Percentiles rank a stretch among this genome's conserved stretches.
Conservation (phyloP, 2,888 invertebrate genomes). For the Drosophila suboccidentalis region DNA sequence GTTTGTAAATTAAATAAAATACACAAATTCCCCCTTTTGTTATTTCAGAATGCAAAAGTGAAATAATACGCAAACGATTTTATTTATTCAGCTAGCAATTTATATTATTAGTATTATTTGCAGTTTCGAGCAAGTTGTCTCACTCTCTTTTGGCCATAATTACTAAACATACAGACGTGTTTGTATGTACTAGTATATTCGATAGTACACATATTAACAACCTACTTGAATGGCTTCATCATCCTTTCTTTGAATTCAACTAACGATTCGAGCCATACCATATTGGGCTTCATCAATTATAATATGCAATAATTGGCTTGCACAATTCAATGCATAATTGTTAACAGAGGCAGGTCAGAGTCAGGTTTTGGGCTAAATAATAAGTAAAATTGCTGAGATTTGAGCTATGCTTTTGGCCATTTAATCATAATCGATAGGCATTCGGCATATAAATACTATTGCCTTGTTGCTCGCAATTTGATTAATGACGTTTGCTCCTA, state of each 20-base stretch:
- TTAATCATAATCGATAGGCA: conserved; percentile 25
- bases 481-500: conserved; percentile 16
- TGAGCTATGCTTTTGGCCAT: conserved; percentile 11
- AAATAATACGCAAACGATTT: conserved; percentile 40
- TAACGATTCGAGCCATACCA: neutral
- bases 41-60: conserved; percentile 15
- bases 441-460: conserved; percentile 4
- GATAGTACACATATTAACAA: neutral
- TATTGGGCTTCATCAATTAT: conserved; percentile 17
- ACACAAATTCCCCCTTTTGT: conserved; percentile 12
- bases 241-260: neutral
- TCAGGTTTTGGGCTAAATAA: neutral
- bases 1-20: conserved; percentile 36
- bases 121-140: neutral
- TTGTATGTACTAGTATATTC: too few relatives aligned
- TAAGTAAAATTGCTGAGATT: conserved; percentile 12
- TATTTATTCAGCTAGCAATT: conserved; percentile 53
- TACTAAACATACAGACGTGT: neutral
- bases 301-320: conserved; percentile 14
- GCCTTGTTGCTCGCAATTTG: conserved; percentile 3
- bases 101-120: conserved; percentile 5
- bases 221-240: conserved; percentile 6
- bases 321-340: conserved; percentile 15
- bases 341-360: neutral
- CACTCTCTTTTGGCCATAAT: neutral